Conservation (phyloP, 2,797 vertebrate species). For the Ctenosaura bakeri region DNA sequence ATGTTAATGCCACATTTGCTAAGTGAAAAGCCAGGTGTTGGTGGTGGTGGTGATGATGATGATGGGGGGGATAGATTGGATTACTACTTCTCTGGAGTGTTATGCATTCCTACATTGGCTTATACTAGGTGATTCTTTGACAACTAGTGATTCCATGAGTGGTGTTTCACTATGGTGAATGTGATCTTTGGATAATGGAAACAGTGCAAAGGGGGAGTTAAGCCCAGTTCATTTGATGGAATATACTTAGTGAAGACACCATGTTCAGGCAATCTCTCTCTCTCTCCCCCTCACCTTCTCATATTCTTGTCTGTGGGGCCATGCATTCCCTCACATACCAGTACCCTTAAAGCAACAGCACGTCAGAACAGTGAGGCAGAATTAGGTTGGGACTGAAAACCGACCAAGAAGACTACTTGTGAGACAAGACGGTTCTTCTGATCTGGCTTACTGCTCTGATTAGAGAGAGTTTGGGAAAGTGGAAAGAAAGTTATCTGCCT, state of each 20-base stretch:
- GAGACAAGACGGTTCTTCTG: neutral
- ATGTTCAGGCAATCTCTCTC: neutral
- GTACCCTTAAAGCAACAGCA: neutral
- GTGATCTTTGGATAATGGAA: neutral
- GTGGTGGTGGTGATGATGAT: too few species aligned
- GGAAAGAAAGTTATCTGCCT: slow-evolving; percentile 80
- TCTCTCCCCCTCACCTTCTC: neutral
- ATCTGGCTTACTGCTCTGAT: slow-evolving; percentile 46
- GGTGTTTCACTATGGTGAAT: too few species aligned
- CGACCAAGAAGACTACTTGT: neutral
- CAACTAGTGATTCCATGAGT: too few species aligned
- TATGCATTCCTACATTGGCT: too few species aligned
- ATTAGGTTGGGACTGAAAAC: neutral
- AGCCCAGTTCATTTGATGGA: neutral
- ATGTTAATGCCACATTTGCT: too few species aligned
- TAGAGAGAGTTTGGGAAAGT: slow-evolving; percentile 73
- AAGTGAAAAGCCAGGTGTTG: neutral
- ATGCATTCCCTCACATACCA: neutral
- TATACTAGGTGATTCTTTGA: too few species aligned
- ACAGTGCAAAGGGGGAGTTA: neutral
- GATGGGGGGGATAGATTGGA: too few species aligned
- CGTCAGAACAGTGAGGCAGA: neutral
- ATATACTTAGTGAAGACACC: neutral
- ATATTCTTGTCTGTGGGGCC: neutral
- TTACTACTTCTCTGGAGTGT: too few species aligned